Evolutionary conservation across 2,797 vertebrate genomes (phyloP).

Genomic region (Taeniopygia guttata): DNA sequence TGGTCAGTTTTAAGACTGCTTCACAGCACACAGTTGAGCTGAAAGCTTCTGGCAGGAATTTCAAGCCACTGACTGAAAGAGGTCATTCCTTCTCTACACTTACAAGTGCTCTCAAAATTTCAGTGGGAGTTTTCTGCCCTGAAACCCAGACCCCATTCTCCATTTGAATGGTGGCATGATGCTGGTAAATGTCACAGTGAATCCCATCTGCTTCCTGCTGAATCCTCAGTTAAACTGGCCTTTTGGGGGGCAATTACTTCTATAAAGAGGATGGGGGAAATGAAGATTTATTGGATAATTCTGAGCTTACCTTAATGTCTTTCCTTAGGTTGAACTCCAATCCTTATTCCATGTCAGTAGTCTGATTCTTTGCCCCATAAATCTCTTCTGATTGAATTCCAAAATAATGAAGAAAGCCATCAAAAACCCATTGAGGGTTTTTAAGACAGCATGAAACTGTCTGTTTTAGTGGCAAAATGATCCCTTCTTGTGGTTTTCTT

Average conservation of each 20-base stretch:
- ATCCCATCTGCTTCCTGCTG: not conserved
- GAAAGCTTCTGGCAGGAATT: not conserved
- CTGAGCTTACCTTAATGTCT: not conserved
- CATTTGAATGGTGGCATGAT: not conserved
- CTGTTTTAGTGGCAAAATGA: not conserved
- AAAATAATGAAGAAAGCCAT: not conserved
- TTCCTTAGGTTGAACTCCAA: not conserved
- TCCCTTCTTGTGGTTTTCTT: not conserved
- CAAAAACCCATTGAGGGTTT: not conserved
- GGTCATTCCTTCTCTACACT: accelerated
- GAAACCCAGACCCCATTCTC: not conserved
- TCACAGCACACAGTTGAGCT: not conserved
- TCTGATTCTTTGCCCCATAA: not conserved
- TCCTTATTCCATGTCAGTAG: not conserved
- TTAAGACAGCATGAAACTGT: not conserved
- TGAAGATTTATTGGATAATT: not conserved
- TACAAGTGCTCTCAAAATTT: not conserved
- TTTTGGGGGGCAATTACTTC: not conserved
- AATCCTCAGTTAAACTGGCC: not conserved
- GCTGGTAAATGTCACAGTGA: not conserved
- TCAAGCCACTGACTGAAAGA: not conserved
- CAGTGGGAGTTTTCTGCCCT: not conserved
- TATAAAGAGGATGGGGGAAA: not conserved
- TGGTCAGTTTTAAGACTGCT: not conserved
- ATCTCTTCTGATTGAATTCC: not conserved